Evolutionary conservation across 1,140 invertebrate species (phyloP), one percentile per base, ranked within the genome.

Genomic region (Charaxes varanes): DNA sequence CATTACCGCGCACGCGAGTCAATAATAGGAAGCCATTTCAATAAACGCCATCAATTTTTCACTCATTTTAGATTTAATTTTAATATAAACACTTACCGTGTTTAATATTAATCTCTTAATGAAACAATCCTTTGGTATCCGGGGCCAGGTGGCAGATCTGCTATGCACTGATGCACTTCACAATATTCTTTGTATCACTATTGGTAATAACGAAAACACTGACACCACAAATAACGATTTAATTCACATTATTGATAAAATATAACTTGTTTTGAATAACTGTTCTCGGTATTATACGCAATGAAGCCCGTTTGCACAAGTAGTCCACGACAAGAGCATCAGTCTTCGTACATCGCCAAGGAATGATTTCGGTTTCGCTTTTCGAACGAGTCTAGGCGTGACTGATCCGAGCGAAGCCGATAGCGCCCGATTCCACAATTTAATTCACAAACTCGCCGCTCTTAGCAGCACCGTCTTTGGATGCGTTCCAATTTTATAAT

Each of bases 331-430:
- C 66, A 77, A 70, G 78, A 78, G 78, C 65, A 73, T 80, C 78
- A 80, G 66, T 74, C 66, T 72, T 73, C 66, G 66, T 69, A 71
- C 70, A 72, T 80, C 69, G 76, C 71, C 69, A 70, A 78, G 76
- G 70, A 83, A 80, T 80, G 76, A 79, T 55, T 74, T 66, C 60
- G 57, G 71, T 74, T 82, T 82, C 78, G 73, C 72, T 77, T 80
- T 72, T 71, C 65, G 73, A 80, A 76, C 76, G 72, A 79, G 73
- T 80, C 71, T 82, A 82, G 78, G 78, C 78, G 78, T 82, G 78
- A 82, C 78, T 82, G 66, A 51, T 23, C 64, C 78, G 78, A 80
- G 35, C 47, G 53, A 47, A 63, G 35, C 69, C 78, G 78, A 82
- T 54, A 14, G 28, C 36, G 28, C 35, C 73, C 78, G 78, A 82